Conservation (phyloP, 1,140 invertebrate species). For the Camponotus floridanus region DNA sequence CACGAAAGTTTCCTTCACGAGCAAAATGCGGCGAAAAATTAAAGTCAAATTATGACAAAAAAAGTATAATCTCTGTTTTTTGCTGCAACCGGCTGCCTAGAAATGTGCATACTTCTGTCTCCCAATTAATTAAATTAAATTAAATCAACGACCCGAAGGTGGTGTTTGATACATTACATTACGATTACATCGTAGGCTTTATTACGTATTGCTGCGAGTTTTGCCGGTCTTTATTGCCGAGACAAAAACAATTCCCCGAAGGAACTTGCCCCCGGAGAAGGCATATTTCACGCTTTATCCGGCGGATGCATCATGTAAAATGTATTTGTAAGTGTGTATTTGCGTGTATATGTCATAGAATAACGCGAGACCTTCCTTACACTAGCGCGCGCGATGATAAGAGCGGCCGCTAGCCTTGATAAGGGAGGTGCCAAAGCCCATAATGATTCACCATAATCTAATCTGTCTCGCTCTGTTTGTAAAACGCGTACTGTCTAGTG, state of each 20-base stretch:
- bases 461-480: slow-evolving; percentile 54
- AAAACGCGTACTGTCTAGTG: slow-evolving; percentile 29
- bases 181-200: not conserved
- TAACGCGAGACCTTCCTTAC: slow-evolving; percentile 24
- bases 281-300: slow-evolving; percentile 59
- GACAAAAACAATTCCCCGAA: slow-evolving; percentile 4
- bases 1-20: slow-evolving; percentile 16
- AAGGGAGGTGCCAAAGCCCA: slow-evolving; percentile 50
- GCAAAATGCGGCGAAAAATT: not conserved
- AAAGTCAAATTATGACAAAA: not conserved
- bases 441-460: slow-evolving; percentile 57
- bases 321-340: not conserved
- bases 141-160: not conserved
- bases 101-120: not conserved
- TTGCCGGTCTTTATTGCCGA: slow-evolving; percentile 32
- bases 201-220: not conserved
- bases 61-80: not conserved
- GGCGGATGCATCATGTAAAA: slow-evolving; percentile 15
- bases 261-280: slow-evolving; percentile 8
- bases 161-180: not conserved
- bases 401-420: slow-evolving; percentile 28
- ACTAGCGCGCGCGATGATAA: slow-evolving; percentile 22
- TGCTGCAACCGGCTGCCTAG: not conserved
- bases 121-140: not conserved
- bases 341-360: not conserved